Percentiles rank a stretch among this genome's conserved stretches.
These are phyloP conservation scores for Pocillopora damicornis DNA, from an alignment of 64 coral and sea anemone genomes.

Conservation along the genomic window DNA sequence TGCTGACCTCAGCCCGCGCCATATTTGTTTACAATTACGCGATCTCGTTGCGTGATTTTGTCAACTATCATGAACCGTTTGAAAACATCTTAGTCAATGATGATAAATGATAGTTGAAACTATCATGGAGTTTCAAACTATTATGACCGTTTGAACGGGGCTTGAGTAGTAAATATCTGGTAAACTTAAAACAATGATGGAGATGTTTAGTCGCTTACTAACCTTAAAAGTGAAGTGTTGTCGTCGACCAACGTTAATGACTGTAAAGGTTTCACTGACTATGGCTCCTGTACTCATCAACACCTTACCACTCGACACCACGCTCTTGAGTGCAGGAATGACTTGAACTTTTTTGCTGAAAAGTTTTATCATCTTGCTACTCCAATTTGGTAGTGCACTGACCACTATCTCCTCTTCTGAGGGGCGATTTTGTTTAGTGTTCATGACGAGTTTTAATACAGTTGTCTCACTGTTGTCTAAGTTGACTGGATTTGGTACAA, in stretches of 20 bases:
- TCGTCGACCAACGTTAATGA: background rate
- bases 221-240: conserved; percentile 11
- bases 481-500: background rate
- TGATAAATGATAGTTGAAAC: too few relatives aligned
- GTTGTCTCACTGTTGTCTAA: background rate
- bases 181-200: background rate
- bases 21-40: too few relatives aligned
- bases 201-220: background rate
- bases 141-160: too few relatives aligned
- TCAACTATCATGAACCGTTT: too few relatives aligned
- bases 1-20: too few relatives aligned
- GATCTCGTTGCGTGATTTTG: too few relatives aligned
- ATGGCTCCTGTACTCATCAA: background rate
- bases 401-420: background rate
- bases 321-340: background rate
- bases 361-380: background rate
- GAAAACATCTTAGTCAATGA: too few relatives aligned
- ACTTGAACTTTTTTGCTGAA: background rate
- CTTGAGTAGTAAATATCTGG: background rate
- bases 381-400: background rate
- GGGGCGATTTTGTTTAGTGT: background rate
- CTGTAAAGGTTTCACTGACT: conserved; percentile 15
- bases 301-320: background rate
- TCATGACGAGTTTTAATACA: background rate
- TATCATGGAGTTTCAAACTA: too few relatives aligned